These are phyloP conservation scores for Polyodon spathula DNA, from an alignment of 2,113 vertebrate species.

Conservation along the genomic window DNA sequence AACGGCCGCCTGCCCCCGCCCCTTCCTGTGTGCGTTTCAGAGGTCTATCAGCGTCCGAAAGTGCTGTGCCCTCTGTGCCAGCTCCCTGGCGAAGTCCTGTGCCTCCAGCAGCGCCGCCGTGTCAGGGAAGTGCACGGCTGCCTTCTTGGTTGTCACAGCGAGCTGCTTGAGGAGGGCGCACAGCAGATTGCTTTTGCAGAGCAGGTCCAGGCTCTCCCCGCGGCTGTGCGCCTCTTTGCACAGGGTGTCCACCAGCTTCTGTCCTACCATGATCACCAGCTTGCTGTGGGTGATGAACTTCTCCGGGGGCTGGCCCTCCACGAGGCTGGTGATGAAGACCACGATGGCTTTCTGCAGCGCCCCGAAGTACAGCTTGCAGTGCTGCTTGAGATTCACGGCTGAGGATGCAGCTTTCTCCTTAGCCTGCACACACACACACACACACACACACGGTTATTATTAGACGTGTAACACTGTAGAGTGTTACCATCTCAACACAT, in stretches of 20 bases:
- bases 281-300: slow-evolving; percentile 84
- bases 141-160: slow-evolving; percentile 80
- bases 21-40: slow-evolving; percentile 17
- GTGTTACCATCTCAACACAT: no score
- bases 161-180: slow-evolving; percentile 79
- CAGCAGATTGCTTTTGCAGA: slow-evolving; percentile 69
- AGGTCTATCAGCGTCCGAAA: slow-evolving; percentile 61
- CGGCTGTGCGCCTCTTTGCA: slow-evolving; percentile 63
- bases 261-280: slow-evolving; percentile 84
- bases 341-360: slow-evolving; percentile 78
- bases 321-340: slow-evolving; percentile 56
- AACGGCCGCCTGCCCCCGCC: neutral
- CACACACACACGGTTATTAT: no score
- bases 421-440: slow-evolving; percentile 2
- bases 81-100: slow-evolving; percentile 48
- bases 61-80: slow-evolving; percentile 59
- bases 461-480: no score
- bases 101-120: slow-evolving; percentile 49
- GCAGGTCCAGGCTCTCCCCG: slow-evolving; percentile 48
- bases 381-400: slow-evolving; percentile 43
- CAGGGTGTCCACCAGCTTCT: slow-evolving; percentile 78
- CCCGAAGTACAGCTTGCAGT: slow-evolving; percentile 76
- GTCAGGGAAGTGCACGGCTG: slow-evolving; percentile 62
- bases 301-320: slow-evolving; percentile 63
- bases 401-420: slow-evolving; percentile 3